Base-by-base conservation (phyloP, 2,888 invertebrate species). In the Leptarthrus brevirostris region DNA sequence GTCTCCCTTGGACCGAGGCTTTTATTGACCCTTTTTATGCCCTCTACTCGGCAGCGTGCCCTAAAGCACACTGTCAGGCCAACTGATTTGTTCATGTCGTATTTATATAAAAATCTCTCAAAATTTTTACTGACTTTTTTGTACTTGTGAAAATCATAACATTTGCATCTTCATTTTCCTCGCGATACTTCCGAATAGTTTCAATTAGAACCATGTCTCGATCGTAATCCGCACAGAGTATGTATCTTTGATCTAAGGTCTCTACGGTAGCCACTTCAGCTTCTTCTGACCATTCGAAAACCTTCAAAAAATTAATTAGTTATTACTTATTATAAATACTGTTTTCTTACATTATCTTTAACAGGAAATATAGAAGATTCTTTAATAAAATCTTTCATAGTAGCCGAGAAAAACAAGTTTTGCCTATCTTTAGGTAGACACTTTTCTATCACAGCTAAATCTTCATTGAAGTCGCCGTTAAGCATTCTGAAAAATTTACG, bases 141-240 rank as follows among this genome's bases (percentile, higher is more conserved):
- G 97, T 98, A 80, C 95, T 93, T 1, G 96, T 95, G 82, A 99
- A 99, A 47, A 99, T 92, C 82, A 99, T 94, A 49, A 98, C 90
- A 70, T 95, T 96, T 1, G 94, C 92, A 76, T 89, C 89, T 36
- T 90, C 89, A 81, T 93, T 89, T 10, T 89, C 87, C 77, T 90
- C 90, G 47, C 91, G 87, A 85, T 92, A 97, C 77, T 91, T 90
- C 74, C 94, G 87, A 8, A 96, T 84, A 0, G 92, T 88, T 85
- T 96, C 91, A 18, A 98, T 93, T 24, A 98, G 86, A 82, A 95
- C 96, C 66, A 95, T 96, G 86, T 98, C 97, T 72, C 96, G 92
- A 14, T 96, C 93, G 82, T 96, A 93, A 73, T 91, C 91, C 0
- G 98, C 96, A 83, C 95, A 95, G 40, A 98, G 88, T 10, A 97